Evolutionary conservation across 2,797 vertebrate species (phyloP).

Genomic region (Gouania willdenowi): DNA sequence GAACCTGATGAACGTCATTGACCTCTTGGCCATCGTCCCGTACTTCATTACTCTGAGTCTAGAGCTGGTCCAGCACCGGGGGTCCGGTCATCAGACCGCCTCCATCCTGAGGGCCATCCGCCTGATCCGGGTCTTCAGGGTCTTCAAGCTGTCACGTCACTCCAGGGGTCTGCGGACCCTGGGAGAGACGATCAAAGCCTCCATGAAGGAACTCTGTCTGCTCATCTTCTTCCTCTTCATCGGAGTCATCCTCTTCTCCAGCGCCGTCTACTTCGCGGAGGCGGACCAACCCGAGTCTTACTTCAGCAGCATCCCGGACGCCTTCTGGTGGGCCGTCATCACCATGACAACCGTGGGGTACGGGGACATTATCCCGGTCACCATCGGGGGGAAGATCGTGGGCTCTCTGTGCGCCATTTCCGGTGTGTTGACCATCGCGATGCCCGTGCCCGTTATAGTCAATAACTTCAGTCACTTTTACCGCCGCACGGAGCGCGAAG

Average conservation of each 20-base stretch:
- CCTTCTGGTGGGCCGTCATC: conserved; percentile 97
- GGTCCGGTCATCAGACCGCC: conserved; percentile 87
- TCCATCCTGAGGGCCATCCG: conserved; percentile 88
- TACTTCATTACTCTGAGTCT: conserved; percentile 92
- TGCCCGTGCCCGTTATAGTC: conserved; percentile 90
- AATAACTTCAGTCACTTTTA: conserved; percentile 99
- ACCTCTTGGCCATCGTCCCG: conserved; percentile 91
- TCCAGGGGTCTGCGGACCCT: conserved; percentile 54
- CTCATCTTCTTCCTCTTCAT: conserved; percentile 98
- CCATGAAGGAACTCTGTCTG: conserved; percentile 93
- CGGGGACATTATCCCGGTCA: conserved; percentile 94
- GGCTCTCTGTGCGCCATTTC: conserved; percentile 92
- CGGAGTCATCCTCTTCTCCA: conserved; percentile 96
- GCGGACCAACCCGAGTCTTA: conserved; percentile 86
- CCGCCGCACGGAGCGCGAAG: conserved; percentile 90
- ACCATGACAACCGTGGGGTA: conserved; percentile 96
- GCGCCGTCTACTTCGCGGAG: conserved; percentile 93
- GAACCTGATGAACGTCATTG: conserved; percentile 96
- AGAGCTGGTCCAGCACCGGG: conserved; percentile 86
- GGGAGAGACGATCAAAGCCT: conserved; percentile 86
- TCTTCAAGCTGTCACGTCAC: conserved; percentile 84
- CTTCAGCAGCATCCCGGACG: conserved; percentile 91
- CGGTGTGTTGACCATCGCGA: conserved; percentile 88
- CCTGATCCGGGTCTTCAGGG: conserved; percentile 85
- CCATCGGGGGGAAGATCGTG: conserved; percentile 93